Base-by-base conservation (phyloP, 2,888 invertebrate species). In the Podotricha telesiphe region DNA sequence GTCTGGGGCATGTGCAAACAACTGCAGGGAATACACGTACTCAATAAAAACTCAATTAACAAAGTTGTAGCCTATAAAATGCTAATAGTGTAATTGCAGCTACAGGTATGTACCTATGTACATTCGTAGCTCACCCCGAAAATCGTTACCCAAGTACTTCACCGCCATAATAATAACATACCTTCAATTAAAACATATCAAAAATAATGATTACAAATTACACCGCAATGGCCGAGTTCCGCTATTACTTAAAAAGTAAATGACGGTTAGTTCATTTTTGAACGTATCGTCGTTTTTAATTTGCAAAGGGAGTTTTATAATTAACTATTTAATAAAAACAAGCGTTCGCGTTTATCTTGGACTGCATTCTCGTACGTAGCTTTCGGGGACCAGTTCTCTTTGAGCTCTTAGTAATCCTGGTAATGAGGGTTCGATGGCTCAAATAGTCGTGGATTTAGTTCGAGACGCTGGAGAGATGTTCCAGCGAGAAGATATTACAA, bases 401-500 rank as follows among this genome's bases (percentile, higher is more conserved):
- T 69, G 74, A 69, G 48, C 70, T 22, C 7, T 20, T 17, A 42
- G 34, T 48, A 48, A 63, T 51, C 53, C 10, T 15, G 2, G n/a
- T 7, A 20, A 17, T 3, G 42, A 28, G 28, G 42, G 15, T 45
- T 34, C 20, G 48, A 0, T n/a, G 66, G 58, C 1, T 61, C 53
- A 42, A 45, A 51, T 45, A 51, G 55, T 17, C 13, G 64, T 61
- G 50, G 53, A 55, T 55, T 66, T 17, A 40, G 66, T 73, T 70
- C 45, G 45, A 50, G 28, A 19, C n/a, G 55, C 40, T 68, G 67
- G 64, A 48, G 37, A 56, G 37, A 51, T 34, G 45, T 48, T 48
- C 64, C 66, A 64, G 64, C 73, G 73, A 73, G 67, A 64, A 67
- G 65, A 73, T 76, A 77, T 77, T 76, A 77, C 71, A 70, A 67